These are phyloP conservation scores for Colletes latitarsis DNA, from an alignment of 1,140 invertebrate species.

Conservation along the genomic window DNA sequence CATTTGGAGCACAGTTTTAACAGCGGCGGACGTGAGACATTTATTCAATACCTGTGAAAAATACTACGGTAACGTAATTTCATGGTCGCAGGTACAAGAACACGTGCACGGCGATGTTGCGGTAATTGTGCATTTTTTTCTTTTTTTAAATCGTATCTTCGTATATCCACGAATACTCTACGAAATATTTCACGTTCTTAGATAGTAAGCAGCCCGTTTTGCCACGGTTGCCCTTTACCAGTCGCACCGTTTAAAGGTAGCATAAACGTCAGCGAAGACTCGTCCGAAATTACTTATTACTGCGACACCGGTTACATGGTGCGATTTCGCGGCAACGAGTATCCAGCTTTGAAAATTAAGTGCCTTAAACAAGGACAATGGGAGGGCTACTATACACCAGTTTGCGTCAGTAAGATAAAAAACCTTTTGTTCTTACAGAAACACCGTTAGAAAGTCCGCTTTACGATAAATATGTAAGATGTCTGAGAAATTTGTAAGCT, in stretches of 20 bases:
- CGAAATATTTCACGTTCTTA: slow-evolving; percentile 50
- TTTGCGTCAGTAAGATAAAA: slow-evolving; percentile 81
- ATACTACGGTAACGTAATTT: slow-evolving; percentile 81
- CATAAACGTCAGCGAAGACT: slow-evolving; percentile 71
- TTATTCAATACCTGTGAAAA: slow-evolving; percentile 82
- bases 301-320: slow-evolving; percentile 74
- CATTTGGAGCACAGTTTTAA: slow-evolving; percentile 83
- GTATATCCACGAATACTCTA: neutral
- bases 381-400: slow-evolving; percentile 78
- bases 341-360: slow-evolving; percentile 65
- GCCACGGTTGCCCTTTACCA: slow-evolving; percentile 81
- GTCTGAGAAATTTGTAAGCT: too few relatives aligned
- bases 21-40: slow-evolving; percentile 74
- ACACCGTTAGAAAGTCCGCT: too few relatives aligned
- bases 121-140: slow-evolving; percentile 64
- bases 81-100: slow-evolving; percentile 84
- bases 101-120: slow-evolving; percentile 82
- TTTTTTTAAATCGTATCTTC: neutral
- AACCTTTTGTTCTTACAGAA: neutral
- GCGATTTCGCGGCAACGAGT: slow-evolving; percentile 76
- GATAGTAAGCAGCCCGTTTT: slow-evolving; percentile 79
- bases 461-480: too few relatives aligned
- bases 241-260: slow-evolving; percentile 76
- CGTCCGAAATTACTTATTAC: slow-evolving; percentile 70
- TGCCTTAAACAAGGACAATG: slow-evolving; percentile 82